Base-by-base conservation (phyloP, 2,797 vertebrate genomes). In the Sebastes oblongus region DNA sequence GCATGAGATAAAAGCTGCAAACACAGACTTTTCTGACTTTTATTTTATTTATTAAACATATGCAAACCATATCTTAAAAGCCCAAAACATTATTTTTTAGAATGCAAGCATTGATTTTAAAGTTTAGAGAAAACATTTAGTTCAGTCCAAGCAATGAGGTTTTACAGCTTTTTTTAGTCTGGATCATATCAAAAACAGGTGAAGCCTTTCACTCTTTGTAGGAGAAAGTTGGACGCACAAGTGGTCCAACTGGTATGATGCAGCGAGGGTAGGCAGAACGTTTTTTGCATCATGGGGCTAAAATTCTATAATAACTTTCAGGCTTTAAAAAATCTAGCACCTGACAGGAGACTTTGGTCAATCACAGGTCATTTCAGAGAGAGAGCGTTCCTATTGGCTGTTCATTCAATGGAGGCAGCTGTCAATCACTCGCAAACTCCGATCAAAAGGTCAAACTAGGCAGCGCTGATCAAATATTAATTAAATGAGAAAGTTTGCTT, bases 1-100 rank as follows among this genome's bases (percentile, higher is more conserved):
- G 86, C 77, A 81, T 50, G 72, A 81, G 83, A 59, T 29, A 77
- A 85, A 81, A 42, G 46, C 61, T 82, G 56, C 52, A 72, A 75
- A 71, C 36, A 67, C 71, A 54, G 9, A 59, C 27, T 66, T 75
- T 66, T 73, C 14, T 50, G n/a, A 55, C 55, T 76, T 69, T 14
- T 13, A 20, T 9, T 39, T 27, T n/a, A 72, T 46, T 2, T 72
- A 56, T 56, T 30, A 1, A 62, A 55, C 70, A 50, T 8, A 13
- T 56, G 3, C 12, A 59, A 29, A 64, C 32, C 34, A n/a, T 14
- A 13, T 8, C 2, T 30, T 24, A 55, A 11, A 8, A 27, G 20
- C 20, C 20, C 50, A 54, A 54, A 2, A 22, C 50, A 54, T 54
- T n/a, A 9, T 10, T 18, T 50, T 50, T 46, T 66, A 32, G 4